Conservation (phyloP, 2,797 vertebrate species). For the Acrossocheilus wenchowensis region DNA sequence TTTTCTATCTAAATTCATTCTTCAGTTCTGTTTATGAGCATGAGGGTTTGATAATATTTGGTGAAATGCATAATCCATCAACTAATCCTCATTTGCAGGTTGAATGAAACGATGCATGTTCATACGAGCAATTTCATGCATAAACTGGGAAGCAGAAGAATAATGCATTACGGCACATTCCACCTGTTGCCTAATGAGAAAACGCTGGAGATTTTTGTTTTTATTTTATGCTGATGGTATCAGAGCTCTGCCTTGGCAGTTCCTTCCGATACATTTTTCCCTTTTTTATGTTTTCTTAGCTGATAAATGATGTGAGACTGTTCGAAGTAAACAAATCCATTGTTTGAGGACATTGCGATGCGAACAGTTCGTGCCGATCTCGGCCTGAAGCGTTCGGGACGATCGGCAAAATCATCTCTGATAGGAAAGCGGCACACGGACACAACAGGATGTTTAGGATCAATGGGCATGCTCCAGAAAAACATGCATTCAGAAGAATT, state of each 20-base stretch:
- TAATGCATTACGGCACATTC: constrained; percentile 62
- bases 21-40: constrained; percentile 69
- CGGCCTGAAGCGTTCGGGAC: not conserved
- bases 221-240: constrained; percentile 67
- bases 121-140: constrained; percentile 78
- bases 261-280: constrained; percentile 19
- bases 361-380: constrained; percentile 6
- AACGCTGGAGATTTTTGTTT: constrained; percentile 49
- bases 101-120: constrained; percentile 75
- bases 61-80: constrained; percentile 72
- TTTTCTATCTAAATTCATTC: constrained; percentile 54
- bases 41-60: constrained; percentile 68
- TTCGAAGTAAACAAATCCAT: constrained; percentile 40
- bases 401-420: not conserved
- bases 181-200: constrained; percentile 65
- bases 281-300: constrained; percentile 37
- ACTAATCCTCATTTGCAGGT: constrained; percentile 65
- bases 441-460: constrained; percentile 2
- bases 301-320: constrained; percentile 55
- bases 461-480: not conserved
- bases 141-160: constrained; percentile 66
- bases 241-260: constrained; percentile 68
- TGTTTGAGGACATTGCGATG: constrained; percentile 17
- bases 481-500: constrained; percentile 32
- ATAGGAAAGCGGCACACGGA: not conserved